phyloP scores from a whole-genome alignment of 2,113 vertebrate species.

The Chaetura pelagica region DNA sequence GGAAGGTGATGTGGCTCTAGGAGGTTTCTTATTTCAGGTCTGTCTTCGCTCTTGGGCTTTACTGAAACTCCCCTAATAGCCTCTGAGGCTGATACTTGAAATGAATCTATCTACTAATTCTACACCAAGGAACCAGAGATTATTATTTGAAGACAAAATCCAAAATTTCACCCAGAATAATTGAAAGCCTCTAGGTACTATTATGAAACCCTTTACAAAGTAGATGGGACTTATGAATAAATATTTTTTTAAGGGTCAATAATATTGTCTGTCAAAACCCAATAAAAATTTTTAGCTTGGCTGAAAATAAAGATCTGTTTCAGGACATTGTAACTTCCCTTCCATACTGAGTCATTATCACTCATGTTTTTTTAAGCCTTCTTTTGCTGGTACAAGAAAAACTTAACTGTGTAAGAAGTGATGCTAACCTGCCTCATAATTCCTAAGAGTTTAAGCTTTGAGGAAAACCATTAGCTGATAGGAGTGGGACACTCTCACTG shows the following conservation, averaged over 20 bases:
- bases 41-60: neutral
- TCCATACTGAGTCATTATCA: neutral
- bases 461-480: neutral
- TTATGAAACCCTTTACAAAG: neutral
- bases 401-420: neutral
- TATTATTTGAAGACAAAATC: neutral
- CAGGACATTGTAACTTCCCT: neutral
- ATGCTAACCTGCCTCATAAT: neutral
- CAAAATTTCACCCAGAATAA: neutral
- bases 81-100: neutral
- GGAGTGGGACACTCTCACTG: neutral
- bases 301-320: neutral
- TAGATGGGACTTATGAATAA: neutral
- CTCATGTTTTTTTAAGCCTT: neutral
- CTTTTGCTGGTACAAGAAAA: neutral
- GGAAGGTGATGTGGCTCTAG: neutral
- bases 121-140: neutral
- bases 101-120: neutral
- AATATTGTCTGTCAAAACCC: neutral
- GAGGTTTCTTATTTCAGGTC: neutral
- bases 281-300: neutral
- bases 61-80: neutral
- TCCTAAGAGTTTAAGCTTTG: neutral
- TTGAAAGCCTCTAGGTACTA: neutral
- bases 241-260: neutral